These are phyloP conservation scores for Terrapene triunguis DNA, from an alignment of 2,113 vertebrate species.

Conservation along the genomic window DNA sequence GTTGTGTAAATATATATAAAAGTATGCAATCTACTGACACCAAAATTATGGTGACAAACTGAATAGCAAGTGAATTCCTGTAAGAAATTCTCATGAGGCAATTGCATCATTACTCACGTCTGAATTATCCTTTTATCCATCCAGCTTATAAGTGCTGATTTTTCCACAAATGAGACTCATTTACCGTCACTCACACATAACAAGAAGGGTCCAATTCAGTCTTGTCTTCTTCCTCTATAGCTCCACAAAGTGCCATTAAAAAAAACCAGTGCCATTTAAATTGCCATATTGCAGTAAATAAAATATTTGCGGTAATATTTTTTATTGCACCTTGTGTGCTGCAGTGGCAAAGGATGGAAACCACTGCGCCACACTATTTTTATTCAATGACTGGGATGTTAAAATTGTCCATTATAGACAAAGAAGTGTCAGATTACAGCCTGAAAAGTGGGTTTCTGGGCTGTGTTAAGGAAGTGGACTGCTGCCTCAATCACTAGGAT, in stretches of 20 bases:
- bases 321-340: conserved; percentile 49
- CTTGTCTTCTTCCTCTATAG: conserved; percentile 57
- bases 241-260: conserved; percentile 53
- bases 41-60: conserved; percentile 55
- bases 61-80: conserved; percentile 56
- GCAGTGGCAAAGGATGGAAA: conserved; percentile 14
- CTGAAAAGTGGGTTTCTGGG: background rate
- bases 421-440: background rate
- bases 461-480: conserved; percentile 37
- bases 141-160: conserved; percentile 34
- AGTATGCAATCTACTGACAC: conserved; percentile 61
- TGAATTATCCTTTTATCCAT: conserved; percentile 39
- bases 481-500: background rate
- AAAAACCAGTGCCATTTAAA: conserved; percentile 35
- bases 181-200: conserved; percentile 18
- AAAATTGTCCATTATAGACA: conserved; percentile 32
- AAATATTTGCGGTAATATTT: conserved; percentile 57
- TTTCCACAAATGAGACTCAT: conserved; percentile 35
- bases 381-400: background rate
- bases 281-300: conserved; percentile 49
- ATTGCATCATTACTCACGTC: conserved; percentile 18
- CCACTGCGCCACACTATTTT: conserved; percentile 40
- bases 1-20: conserved; percentile 65
- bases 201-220: conserved; percentile 18
- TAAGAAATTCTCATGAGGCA: conserved; percentile 34